Evolutionary conservation across 1,140 invertebrate species (phyloP).

Genomic region (Brachionus sp.): DNA sequence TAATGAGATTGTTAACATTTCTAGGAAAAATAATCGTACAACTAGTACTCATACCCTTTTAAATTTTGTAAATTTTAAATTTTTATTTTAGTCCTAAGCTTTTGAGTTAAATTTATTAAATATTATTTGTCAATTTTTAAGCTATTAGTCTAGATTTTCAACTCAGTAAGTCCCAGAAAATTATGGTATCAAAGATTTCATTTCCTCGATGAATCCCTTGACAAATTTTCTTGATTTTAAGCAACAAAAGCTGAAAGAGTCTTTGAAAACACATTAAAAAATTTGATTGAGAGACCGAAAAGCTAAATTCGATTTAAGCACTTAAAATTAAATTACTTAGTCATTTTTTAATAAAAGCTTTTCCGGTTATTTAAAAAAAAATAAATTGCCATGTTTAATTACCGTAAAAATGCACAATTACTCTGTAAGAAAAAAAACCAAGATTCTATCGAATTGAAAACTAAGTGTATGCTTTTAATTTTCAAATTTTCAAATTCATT

Average conservation of each 20-base stretch:
- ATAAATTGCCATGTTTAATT: not conserved
- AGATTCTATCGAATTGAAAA: no score
- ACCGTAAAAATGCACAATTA: not conserved
- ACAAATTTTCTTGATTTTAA: not conserved
- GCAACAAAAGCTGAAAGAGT: not conserved
- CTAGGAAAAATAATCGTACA: no score
- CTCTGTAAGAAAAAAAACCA: not conserved
- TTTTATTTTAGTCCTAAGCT: not conserved
- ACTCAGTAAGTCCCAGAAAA: not conserved
- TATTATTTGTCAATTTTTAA: not conserved
- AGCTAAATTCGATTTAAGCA: not conserved
- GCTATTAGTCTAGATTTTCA: not conserved
- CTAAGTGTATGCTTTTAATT: not conserved
- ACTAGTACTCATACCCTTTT: no score
- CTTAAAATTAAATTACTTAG: not conserved
- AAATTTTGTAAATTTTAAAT: no score
- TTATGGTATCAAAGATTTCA: not conserved
- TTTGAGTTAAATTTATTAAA: not conserved
- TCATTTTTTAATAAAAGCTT: not conserved
- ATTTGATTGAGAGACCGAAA: not conserved
- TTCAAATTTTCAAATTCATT: not conserved
- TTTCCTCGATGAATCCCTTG: not conserved
- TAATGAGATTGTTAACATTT: no score
- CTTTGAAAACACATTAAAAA: not conserved
- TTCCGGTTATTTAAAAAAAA: not conserved